A percentile compares a stretch with the other conserved stretches of the same genome.
phyloP scores from a whole-genome alignment of 2,888 invertebrate genomes.

The Meta bourneti region DNA sequence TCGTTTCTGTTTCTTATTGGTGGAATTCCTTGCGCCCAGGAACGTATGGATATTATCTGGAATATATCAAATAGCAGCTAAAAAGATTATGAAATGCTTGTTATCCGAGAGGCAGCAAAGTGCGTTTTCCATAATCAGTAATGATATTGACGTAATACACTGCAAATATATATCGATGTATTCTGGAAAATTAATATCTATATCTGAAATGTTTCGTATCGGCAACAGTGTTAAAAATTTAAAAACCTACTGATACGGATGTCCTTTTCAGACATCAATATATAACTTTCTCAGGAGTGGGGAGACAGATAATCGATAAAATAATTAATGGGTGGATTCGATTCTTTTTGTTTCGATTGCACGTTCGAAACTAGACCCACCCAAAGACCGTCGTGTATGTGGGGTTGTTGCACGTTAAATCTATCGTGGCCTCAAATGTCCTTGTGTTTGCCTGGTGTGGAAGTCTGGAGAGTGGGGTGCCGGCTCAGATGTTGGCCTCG shows the following conservation, averaged over 20 bases:
- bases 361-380: too few relatives aligned
- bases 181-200: background rate
- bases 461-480: too few relatives aligned
- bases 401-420: too few relatives aligned
- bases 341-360: too few relatives aligned
- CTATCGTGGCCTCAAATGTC: too few relatives aligned
- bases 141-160: background rate
- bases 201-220: background rate
- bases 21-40: background rate
- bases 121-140: background rate
- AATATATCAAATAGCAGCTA: constrained; percentile 30
- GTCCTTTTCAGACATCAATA: background rate
- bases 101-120: constrained; percentile 2
- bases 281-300: background rate
- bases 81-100: constrained; percentile 6
- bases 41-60: constrained; percentile 20
- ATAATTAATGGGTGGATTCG: too few relatives aligned
- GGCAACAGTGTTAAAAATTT: background rate
- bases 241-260: background rate
- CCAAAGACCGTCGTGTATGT: too few relatives aligned
- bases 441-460: too few relatives aligned
- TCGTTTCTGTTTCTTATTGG: constrained; percentile 37
- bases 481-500: too few relatives aligned
- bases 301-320: too few relatives aligned
- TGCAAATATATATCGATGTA: background rate